phyloP scores from a whole-genome alignment of 2,797 vertebrate genomes.

The Myiotriccus ornatus region DNA sequence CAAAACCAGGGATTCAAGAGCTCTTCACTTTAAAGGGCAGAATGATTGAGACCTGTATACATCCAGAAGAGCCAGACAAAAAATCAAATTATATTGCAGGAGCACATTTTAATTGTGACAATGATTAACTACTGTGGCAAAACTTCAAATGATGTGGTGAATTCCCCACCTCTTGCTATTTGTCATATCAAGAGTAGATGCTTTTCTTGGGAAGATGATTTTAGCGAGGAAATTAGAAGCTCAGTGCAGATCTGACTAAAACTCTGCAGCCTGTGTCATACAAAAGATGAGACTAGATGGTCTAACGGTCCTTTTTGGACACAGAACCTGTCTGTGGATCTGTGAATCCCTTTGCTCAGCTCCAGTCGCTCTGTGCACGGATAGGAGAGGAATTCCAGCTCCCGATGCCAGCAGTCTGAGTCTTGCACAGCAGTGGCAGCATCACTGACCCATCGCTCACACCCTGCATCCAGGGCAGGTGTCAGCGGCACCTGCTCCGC shows the following conservation, averaged over 20 bases:
- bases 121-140: neutral
- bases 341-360: neutral
- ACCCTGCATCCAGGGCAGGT: neutral
- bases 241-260: neutral
- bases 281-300: neutral
- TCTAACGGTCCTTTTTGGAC: neutral
- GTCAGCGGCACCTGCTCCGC: no score
- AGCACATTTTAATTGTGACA: neutral
- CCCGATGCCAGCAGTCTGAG: rapidly evolving
- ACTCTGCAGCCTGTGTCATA: neutral
- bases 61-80: neutral
- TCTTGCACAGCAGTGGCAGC: neutral
- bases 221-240: neutral
- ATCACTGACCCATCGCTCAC: no score
- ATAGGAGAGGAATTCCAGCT: neutral
- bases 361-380: rapidly evolving
- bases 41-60: neutral
- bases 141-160: neutral
- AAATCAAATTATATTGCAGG: neutral
- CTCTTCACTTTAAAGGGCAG: neutral
- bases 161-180: neutral
- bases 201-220: neutral
- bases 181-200: neutral
- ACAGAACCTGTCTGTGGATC: neutral
- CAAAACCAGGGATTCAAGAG: neutral